Evolutionary conservation across 1,140 invertebrate genomes (phyloP), one percentile per base, ranked within the genome.

Genomic region (Procambarus virginalis): DNA sequence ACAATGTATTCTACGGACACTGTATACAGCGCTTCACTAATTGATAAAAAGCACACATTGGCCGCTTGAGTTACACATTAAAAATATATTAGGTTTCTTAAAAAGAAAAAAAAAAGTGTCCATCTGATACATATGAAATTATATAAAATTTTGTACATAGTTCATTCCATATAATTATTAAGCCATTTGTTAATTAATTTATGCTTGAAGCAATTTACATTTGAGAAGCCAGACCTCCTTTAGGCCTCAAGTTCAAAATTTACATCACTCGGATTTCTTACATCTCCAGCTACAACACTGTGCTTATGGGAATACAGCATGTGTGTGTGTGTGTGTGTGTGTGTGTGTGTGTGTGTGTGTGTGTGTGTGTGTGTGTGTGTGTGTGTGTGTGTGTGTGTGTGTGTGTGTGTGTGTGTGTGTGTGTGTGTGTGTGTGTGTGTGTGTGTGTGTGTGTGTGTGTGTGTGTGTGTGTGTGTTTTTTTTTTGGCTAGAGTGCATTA

Each of bases 101-200:
- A 64, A 64, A 20, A 64, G 4, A 20, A 17, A 17, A 20, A 64
- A 79, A 79, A 79, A 58, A 22, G 55, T 55, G 45, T 20, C 22
- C 20, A 79, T 17, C 49, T 79, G 78, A 79, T 79, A 79, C 49
- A 79, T 79, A 55, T 5, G 78, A 79, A 55, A 55, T 51, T 79
- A 49, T 79, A 55, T 79, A 55, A 45, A 79, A 79, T 79, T 79
- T 79, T 79, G 78, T 79, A 79, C 78, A 58, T 79, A 55, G 78
- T 55, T 49, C 49, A 58, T 79, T 79, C 55, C 49, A 22, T 58
- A 79, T 55, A 79, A 55, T 55, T 58, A 2, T 79, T 55, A 45
- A 48, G 17, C 17, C 12, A 8, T 78, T 6, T 79, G 78, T 79
- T 55, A 79, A 79, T 79, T 55, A 79, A 79, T 79, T 22, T 34